Percentiles rank a stretch among this genome's conserved stretches.
phyloP scores from a whole-genome alignment of 2,113 vertebrate species.

The Capreolus pygargus region DNA sequence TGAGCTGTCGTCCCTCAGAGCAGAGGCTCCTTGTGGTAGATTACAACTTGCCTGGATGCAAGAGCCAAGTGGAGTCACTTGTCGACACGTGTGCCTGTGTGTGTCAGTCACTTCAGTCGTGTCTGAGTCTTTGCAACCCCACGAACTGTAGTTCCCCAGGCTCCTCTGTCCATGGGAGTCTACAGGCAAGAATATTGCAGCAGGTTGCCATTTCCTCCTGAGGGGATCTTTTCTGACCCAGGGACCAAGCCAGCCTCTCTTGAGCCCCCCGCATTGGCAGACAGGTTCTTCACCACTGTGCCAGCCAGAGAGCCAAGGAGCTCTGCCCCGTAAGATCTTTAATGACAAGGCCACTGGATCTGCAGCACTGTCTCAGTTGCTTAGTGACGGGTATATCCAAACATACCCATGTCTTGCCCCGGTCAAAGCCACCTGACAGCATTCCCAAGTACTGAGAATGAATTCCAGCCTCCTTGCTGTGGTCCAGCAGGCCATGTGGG shows the following conservation, averaged over 20 bases:
- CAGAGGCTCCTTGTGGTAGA: neutral
- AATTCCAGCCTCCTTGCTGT: neutral
- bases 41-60: neutral
- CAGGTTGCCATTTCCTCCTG: neutral
- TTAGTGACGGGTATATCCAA: neutral
- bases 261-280: neutral
- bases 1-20: neutral
- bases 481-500: neutral
- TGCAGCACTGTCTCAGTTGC: neutral
- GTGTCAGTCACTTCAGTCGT: neutral
- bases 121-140: neutral
- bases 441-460: no score
- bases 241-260: neutral
- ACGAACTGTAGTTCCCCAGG: neutral
- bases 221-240: neutral
- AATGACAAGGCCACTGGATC: neutral
- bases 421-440: neutral
- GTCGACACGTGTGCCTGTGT: neutral
- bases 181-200: neutral
- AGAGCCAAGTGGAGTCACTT: neutral
- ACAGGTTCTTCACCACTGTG: neutral
- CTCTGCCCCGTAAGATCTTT: neutral
- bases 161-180: neutral
- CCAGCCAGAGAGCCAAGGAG: neutral
- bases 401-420: neutral